A percentile compares a stretch with the other conserved stretches of the same genome.
Evolutionary conservation across 1,140 invertebrate genomes (phyloP).

Genomic region (Zaprionus kolodkinae): DNA sequence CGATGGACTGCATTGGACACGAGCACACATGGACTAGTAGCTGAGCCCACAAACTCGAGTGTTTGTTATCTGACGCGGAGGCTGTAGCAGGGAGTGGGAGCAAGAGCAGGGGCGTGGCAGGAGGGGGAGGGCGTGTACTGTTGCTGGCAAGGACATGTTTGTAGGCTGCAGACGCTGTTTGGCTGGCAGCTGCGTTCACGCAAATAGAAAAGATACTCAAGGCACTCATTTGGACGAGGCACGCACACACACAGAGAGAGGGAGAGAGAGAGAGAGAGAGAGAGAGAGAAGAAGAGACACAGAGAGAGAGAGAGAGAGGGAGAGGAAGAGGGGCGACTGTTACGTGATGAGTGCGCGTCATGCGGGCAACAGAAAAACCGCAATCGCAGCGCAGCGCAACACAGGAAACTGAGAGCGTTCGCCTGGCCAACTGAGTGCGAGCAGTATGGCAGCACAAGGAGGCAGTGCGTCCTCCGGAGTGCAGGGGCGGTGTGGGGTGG

Average conservation of each 20-base stretch:
- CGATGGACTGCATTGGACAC: slow-evolving; percentile 12
- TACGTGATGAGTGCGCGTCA: slow-evolving; percentile 78
- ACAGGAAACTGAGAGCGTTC: not conserved
- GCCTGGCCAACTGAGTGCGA: too few relatives aligned
- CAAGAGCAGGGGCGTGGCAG: not conserved
- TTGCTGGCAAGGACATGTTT: slow-evolving; percentile 37
- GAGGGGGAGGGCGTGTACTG: slow-evolving; percentile 3
- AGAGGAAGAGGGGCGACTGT: slow-evolving; percentile 47
- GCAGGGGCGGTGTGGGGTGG: too few relatives aligned
- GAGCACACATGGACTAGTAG: slow-evolving; percentile 29
- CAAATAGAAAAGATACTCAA: slow-evolving; percentile 82
- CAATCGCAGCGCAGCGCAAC: slow-evolving; percentile 33
- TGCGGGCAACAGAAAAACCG: slow-evolving; percentile 57
- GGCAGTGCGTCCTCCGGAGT: too few relatives aligned
- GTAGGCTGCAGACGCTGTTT: slow-evolving; percentile 47
- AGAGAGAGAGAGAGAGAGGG: not conserved
- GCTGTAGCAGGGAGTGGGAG: not conserved
- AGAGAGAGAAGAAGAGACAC: not conserved
- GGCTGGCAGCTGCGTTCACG: slow-evolving; percentile 74
- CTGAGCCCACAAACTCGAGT: slow-evolving; percentile 57
- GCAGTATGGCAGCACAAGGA: not conserved
- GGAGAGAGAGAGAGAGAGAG: not conserved
- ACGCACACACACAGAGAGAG: not conserved
- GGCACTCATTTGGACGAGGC: slow-evolving; percentile 68
- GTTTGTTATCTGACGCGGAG: slow-evolving; percentile 71